These are phyloP conservation scores for Propsilocerus akamusi DNA, from an alignment of 1,140 invertebrate genomes.

Conservation along the genomic window DNA sequence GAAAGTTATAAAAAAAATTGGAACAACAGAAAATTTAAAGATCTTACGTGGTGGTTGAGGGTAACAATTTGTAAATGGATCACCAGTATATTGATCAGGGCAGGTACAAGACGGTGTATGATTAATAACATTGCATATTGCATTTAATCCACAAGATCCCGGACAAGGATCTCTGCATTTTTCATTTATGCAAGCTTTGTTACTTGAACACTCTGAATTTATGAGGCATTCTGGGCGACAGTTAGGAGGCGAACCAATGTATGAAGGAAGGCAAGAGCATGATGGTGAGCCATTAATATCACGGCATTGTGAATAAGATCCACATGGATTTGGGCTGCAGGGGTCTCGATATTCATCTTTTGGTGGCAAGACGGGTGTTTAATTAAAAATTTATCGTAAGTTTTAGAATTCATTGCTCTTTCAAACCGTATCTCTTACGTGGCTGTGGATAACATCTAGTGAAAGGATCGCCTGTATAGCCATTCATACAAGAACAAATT, in stretches of 20 bases:
- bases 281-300: constrained; percentile 47
- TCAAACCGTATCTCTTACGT: too few relatives aligned
- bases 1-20: not conserved
- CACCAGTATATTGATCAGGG: constrained; percentile 53
- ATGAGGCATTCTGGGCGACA: constrained; percentile 67
- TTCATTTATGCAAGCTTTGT: constrained; percentile 62
- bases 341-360: constrained; percentile 39
- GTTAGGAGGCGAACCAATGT: constrained; percentile 59
- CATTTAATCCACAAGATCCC: constrained; percentile 67
- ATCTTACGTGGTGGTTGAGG: constrained; percentile 24
- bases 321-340: constrained; percentile 62
- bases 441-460: constrained; percentile 32
- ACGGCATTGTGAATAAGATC: constrained; percentile 59
- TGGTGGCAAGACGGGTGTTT: constrained; percentile 18
- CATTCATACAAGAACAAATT: constrained; percentile 35
- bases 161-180: constrained; percentile 67
- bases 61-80: constrained; percentile 65
- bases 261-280: constrained; percentile 60
- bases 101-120: constrained; percentile 69
- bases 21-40: constrained; percentile 8
- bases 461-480: constrained; percentile 44
- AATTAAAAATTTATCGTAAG: constrained; percentile 20
- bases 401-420: too few relatives aligned
- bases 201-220: constrained; percentile 62
- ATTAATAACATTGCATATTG: constrained; percentile 58